These are phyloP conservation scores for Drosophila seguyi DNA, from an alignment of 1,140 invertebrate species.

Conservation along the genomic window DNA sequence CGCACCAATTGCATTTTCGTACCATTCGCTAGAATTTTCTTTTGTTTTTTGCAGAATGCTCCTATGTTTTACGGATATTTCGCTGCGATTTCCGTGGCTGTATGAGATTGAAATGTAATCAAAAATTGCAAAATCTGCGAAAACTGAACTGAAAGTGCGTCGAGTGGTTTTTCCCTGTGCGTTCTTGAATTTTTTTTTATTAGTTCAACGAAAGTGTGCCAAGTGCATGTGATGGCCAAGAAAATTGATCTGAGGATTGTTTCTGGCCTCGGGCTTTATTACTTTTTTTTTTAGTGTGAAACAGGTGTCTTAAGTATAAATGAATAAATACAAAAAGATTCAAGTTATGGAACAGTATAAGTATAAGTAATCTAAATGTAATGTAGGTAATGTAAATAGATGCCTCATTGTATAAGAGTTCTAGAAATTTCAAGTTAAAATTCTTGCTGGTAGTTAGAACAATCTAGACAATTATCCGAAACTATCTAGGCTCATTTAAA, in stretches of 20 bases:
- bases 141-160: conserved; percentile 37
- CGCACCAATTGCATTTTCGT: conserved; percentile 38
- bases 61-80: conserved; percentile 13
- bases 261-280: conserved; percentile 1
- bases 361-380: too few relatives aligned
- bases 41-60: conserved; percentile 19
- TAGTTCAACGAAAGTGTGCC: conserved; percentile 10
- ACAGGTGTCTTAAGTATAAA: not conserved
- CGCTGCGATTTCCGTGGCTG: conserved; percentile 3
- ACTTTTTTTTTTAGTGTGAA: not conserved
- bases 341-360: too few relatives aligned
- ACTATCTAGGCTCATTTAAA: not conserved
- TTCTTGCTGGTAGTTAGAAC: not conserved
- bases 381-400: too few relatives aligned
- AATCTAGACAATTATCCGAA: not conserved
- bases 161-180: conserved; percentile 38
- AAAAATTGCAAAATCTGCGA: conserved; percentile 63
- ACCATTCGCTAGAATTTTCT: conserved; percentile 44
- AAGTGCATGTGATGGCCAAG: conserved; percentile 14
- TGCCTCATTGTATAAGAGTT: too few relatives aligned
- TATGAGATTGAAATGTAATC: conserved; percentile 71
- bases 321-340: too few relatives aligned
- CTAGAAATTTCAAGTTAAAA: too few relatives aligned
- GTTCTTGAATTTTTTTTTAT: conserved; percentile 6
- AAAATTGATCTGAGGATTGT: not conserved